phyloP scores from a whole-genome alignment of 2,797 vertebrate genomes.

The Rhinogobio ventralis region DNA sequence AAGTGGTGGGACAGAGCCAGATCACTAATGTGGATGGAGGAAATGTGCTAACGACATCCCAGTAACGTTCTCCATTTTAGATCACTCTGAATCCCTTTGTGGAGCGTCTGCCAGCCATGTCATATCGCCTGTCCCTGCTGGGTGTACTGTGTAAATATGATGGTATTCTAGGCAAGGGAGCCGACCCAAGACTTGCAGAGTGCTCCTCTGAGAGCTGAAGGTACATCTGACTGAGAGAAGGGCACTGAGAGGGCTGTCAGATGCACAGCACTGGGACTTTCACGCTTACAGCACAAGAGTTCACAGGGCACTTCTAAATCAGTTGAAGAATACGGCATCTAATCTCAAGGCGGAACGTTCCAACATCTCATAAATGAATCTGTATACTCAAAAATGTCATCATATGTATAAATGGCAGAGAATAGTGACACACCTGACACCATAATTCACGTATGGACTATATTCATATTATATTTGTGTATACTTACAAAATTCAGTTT shows the following conservation, averaged over 20 bases:
- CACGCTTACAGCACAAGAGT: conserved; percentile 1
- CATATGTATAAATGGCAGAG: neutral
- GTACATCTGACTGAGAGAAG: neutral
- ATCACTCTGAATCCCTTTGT: conserved; percentile 18
- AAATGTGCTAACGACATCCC: neutral
- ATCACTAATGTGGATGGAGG: conserved; percentile 9
- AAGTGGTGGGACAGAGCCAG: conserved; percentile 12
- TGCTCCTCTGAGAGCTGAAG: conserved; percentile 7
- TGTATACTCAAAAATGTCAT: neutral
- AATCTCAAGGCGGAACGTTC: neutral
- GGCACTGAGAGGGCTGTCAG: neutral
- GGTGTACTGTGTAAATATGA: conserved; percentile 22
- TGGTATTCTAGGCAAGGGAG: conserved; percentile 5
- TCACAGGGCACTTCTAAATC: neutral
- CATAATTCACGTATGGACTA: neutral
- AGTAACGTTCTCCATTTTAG: conserved; percentile 4
- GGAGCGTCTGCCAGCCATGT: neutral
- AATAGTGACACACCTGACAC: neutral
- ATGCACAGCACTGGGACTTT: neutral
- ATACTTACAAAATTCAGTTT: neutral
- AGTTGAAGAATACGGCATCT: neutral
- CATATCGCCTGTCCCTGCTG: neutral
- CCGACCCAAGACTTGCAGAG: neutral
- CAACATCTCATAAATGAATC: neutral
- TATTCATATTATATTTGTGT: neutral